Evolutionary conservation across 53 echinoderm and acorn worm genomes (phyloP).

Genomic region (Paracentrotus lividus): DNA sequence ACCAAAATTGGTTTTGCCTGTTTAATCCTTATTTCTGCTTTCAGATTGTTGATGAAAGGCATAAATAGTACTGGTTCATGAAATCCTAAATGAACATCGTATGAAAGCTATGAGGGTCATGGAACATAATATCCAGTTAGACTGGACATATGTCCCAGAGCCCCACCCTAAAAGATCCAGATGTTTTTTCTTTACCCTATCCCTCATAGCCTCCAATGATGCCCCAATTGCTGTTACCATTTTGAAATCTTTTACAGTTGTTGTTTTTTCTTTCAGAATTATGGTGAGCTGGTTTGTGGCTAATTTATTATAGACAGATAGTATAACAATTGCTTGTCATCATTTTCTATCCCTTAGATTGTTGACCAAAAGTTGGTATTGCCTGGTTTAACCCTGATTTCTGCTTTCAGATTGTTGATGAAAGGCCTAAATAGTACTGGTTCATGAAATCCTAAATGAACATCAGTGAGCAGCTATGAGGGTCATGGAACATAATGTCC

Average conservation of each 20-base stretch:
- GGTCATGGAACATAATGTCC: constrained; percentile 9
- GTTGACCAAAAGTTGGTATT: too few relatives aligned
- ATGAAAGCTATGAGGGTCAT: constrained; percentile 26
- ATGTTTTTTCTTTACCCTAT: neutral
- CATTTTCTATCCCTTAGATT: too few relatives aligned
- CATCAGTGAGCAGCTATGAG: neutral
- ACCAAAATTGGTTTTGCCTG: too few relatives aligned
- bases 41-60: too few relatives aligned
- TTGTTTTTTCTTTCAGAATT: too few relatives aligned
- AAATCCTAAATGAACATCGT: too few relatives aligned
- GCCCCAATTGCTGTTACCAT: neutral
- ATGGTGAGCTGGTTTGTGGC: too few relatives aligned
- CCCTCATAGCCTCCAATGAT: neutral
- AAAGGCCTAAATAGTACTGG: neutral
- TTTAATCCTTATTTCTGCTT: too few relatives aligned
- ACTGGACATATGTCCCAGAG: constrained; percentile 13
- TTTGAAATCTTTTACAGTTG: neutral
- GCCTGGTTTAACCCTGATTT: too few relatives aligned
- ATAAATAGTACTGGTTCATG: neutral
- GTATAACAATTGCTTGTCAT: too few relatives aligned
- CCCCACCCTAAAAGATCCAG: constrained; percentile 18
- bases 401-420: too few relatives aligned
- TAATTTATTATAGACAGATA: too few relatives aligned
- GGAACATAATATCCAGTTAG: neutral
- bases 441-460: neutral